Evolutionary conservation across 2,113 vertebrate species (phyloP).

Genomic region (Nestor notabilis): DNA sequence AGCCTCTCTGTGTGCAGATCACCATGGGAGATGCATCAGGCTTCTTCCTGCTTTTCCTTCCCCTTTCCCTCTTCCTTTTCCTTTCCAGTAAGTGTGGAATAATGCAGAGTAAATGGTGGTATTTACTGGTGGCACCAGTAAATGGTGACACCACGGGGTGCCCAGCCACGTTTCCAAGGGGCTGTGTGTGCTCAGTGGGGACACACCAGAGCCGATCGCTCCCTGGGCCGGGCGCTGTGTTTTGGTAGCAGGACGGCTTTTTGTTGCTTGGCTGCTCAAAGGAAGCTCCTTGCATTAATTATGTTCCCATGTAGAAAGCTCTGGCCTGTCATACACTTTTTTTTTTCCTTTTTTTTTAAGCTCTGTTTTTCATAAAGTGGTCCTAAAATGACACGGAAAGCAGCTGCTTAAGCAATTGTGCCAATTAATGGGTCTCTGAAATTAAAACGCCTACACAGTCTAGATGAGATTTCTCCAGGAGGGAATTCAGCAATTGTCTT

Average conservation of each 20-base stretch:
- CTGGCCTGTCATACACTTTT: slow-evolving; percentile 30
- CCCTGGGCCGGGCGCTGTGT: not conserved
- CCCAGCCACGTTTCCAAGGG: not conserved
- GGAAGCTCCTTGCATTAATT: slow-evolving; percentile 40
- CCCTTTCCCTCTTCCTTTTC: rapidly evolving
- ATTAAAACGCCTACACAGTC: slow-evolving; percentile 79
- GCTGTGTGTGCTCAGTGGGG: not conserved
- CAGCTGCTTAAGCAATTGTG: slow-evolving; percentile 82
- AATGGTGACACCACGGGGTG: rapidly evolving
- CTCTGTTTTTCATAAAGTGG: slow-evolving; percentile 72
- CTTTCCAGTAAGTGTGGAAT: rapidly evolving
- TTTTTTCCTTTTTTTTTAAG: not conserved
- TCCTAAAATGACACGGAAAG: slow-evolving; percentile 78
- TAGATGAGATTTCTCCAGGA: slow-evolving; percentile 78
- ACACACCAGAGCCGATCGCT: not conserved
- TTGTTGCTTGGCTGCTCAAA: not conserved
- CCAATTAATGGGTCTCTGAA: slow-evolving; percentile 83
- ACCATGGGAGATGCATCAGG: rapidly evolving
- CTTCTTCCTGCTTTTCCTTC: not conserved
- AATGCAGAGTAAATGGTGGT: not conserved
- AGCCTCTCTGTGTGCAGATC: rapidly evolving
- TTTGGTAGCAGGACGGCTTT: not conserved
- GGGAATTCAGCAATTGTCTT: slow-evolving; percentile 79
- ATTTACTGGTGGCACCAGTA: too few relatives aligned
- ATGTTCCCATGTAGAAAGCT: not conserved